These are phyloP conservation scores for Sus cebifrons DNA, from an alignment of 2,797 vertebrate species.

Conservation along the genomic window DNA sequence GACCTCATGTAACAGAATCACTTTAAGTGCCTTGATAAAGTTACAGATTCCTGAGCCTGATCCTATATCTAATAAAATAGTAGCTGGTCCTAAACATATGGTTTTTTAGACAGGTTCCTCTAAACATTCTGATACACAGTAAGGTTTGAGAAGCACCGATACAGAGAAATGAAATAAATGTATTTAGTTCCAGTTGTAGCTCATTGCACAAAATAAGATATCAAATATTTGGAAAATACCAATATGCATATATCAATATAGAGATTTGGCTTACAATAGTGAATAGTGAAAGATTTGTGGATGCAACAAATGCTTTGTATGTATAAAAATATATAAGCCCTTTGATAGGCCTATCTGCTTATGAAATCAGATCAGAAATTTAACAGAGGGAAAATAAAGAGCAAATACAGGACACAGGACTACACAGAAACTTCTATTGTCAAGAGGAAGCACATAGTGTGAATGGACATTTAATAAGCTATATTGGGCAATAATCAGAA, in stretches of 20 bases:
- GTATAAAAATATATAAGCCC: not conserved
- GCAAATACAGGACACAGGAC: not conserved
- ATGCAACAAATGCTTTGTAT: not conserved
- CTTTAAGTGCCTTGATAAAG: not conserved
- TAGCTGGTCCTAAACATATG: not conserved
- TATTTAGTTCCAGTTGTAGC: not conserved
- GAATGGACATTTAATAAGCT: not conserved
- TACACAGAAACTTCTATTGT: not conserved
- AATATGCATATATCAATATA: not conserved
- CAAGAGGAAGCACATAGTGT: not conserved
- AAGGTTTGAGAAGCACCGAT: not conserved
- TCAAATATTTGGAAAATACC: not conserved
- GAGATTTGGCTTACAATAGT: not conserved
- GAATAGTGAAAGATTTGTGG: not conserved
- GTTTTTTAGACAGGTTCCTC: not conserved
- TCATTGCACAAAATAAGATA: not conserved
- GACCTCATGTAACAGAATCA: not conserved
- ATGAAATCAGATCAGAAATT: not conserved
- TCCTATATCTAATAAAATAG: not conserved
- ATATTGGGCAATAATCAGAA: conserved; percentile 30
- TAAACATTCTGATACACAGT: not conserved
- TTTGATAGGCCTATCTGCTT: not conserved
- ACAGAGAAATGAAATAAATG: not conserved
- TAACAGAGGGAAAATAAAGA: conserved; percentile 19
- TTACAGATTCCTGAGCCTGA: not conserved